Evolutionary conservation across 2,113 vertebrate species (phyloP), one percentile per base, ranked within the genome.

Genomic region (Heterotilapia buettikoferi): DNA sequence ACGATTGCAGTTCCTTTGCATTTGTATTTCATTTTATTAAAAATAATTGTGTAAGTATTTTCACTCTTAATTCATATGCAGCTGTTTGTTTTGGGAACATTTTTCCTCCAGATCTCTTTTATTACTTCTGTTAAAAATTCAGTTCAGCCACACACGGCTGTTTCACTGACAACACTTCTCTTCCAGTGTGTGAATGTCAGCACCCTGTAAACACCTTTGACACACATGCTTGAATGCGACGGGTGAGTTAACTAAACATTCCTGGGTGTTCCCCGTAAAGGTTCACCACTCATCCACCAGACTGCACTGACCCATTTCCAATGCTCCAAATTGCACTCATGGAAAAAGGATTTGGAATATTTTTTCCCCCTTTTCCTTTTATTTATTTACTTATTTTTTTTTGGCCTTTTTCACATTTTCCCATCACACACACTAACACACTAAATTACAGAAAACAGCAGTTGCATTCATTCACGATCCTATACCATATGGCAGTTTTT

Each of bases 201-300:
- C 95, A 94, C 95, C 92, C 94, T 93, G 94, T 94, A 96, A 96
- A 96, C 95, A 96, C 94, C 95, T 95, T 94, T 95, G 94, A 95
- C 95, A 96, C 93, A 95, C 95, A 95, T 71, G 93, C 95, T 95
- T 95, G 95, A 96, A 95, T 95, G 92, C 89, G 87, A 92, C 86
- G 73, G 93, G 91, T 80, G 87, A 94, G 92, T 93, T 95, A 95
- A 95, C 95, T 92, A 94, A 95, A 96, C 94, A 96, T 96, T 96
- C 95, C 93, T 95, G 95, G 95, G 95, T 95, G 94, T 95, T 95
- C 94, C 89, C 86, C 83, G 63, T 94, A 90, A 93, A 93, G 92
- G 93, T 95, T 86, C 88, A 86, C 83, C 91, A 73, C 93, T 94
- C 92, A 89, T 57, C 91, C 90, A 92, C 73, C 76, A 61, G 71